These are phyloP conservation scores for Danaus chrysippus DNA, from an alignment of 2,888 invertebrate genomes.

Conservation along the genomic window DNA sequence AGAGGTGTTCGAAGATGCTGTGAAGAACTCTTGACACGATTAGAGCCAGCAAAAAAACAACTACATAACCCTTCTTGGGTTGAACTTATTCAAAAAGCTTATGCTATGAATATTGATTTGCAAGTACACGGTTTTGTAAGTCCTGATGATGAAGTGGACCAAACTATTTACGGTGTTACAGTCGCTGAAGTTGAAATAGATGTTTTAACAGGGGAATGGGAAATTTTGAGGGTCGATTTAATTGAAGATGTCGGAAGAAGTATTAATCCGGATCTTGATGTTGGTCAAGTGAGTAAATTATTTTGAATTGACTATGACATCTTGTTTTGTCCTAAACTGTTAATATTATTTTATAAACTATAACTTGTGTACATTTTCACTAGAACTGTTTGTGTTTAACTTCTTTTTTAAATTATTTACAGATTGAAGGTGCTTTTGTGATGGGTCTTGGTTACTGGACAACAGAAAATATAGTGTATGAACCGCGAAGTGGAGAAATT, in stretches of 20 bases:
- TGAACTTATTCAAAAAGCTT: conserved; percentile 74
- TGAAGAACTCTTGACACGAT: conserved; percentile 42
- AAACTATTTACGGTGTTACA: conserved; percentile 80
- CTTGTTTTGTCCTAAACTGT: too few species aligned
- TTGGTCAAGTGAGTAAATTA: conserved; percentile 79
- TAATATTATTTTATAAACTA: background rate
- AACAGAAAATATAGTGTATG: conserved; percentile 79
- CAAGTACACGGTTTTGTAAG: conserved; percentile 74
- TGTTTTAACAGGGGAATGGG: conserved; percentile 86
- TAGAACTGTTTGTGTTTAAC: background rate
- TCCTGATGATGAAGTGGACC: conserved; percentile 57
- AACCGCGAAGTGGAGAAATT: conserved; percentile 76
- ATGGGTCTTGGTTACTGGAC: conserved; percentile 84
- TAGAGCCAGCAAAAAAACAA: conserved; percentile 65
- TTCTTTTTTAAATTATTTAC: background rate
- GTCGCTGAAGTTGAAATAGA: conserved; percentile 86
- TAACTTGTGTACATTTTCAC: background rate
- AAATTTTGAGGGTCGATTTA: conserved; percentile 81
- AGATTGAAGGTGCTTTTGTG: conserved; percentile 81
- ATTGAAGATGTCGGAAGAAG: conserved; percentile 84
- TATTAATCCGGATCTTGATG: conserved; percentile 83
- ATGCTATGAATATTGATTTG: conserved; percentile 70
- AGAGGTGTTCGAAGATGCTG: conserved; percentile 46
- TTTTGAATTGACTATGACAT: background rate
- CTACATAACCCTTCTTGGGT: conserved; percentile 76